A percentile compares a stretch with the other conserved stretches of the same genome.
These are phyloP conservation scores for Hydropotes inermis DNA, from an alignment of 2,113 vertebrate genomes.

Conservation along the genomic window DNA sequence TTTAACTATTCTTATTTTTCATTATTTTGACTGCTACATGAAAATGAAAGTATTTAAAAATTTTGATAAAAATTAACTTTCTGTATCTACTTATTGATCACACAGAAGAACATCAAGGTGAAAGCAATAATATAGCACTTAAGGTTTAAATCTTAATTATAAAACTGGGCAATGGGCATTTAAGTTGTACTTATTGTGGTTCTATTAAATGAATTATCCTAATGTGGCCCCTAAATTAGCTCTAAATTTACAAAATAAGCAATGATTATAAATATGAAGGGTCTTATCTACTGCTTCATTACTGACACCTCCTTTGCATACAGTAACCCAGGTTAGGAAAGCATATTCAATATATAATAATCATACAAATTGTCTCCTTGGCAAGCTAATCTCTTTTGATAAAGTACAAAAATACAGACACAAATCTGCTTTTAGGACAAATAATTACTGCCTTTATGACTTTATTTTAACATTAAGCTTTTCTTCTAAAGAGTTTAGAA, in stretches of 20 bases:
- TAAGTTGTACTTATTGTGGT: conserved; percentile 52
- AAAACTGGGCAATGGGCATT: conserved; percentile 52
- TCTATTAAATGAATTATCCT: conserved; percentile 62
- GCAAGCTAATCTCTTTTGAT: conserved; percentile 35
- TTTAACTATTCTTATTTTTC: background rate
- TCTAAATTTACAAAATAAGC: conserved; percentile 68
- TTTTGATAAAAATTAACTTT: background rate
- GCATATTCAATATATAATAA: conserved; percentile 49
- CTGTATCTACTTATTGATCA: background rate
- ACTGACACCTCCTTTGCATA: background rate
- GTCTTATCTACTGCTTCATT: conserved; percentile 37
- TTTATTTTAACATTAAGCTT: conserved; percentile 45
- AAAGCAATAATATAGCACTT: conserved; percentile 29
- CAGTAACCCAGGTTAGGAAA: conserved; percentile 34
- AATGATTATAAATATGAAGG: conserved; percentile 66
- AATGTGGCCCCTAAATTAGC: conserved; percentile 64
- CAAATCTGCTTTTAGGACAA: conserved; percentile 47
- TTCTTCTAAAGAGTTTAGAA: conserved; percentile 35
- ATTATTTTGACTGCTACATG: conserved; percentile 22
- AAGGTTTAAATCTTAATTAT: conserved; percentile 57
- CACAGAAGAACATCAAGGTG: conserved; percentile 37
- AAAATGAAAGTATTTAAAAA: conserved; percentile 5
- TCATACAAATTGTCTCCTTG: conserved; percentile 33
- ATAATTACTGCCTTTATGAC: conserved; percentile 35
- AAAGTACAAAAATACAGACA: conserved; percentile 22